Base-by-base conservation (phyloP, 2,797 vertebrate species). In the Neopelma chrysocephalum region DNA sequence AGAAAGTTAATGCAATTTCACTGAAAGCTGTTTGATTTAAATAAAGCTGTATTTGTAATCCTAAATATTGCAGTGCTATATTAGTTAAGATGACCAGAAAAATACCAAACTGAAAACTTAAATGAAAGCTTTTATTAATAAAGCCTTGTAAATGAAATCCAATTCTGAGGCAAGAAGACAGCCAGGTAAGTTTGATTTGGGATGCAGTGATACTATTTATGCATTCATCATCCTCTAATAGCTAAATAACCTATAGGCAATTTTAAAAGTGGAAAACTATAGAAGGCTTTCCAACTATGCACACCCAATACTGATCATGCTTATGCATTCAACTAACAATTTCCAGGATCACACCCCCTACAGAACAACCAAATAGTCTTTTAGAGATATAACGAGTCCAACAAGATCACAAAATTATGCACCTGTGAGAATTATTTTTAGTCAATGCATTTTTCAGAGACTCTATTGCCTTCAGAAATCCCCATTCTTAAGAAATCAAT, bases 1-100 rank as follows among this genome's bases (percentile, higher is more conserved):
- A 70, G 66, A 79, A 94, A 84, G 36, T 86, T 72, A 92, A 89
- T 60, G 57, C 31, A 79, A 87, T 96, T 92, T 89, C 64, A 76
- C 50, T 51, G 64, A 68, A 83, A 83, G 56, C 47, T 66, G 21
- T 69, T 81, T 66, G 29, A 73, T 90, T 94, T 90, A 94, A 94
- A 94, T 73, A 90, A 87, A 71, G 61, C 26, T 68, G 9, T 27
- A 64, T 61, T 77, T 93, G 75, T 56, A 89, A 73, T 68, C 57
- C 45, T 53, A 90, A 87, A 77, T 43, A 90, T 23, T 66, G 42
- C 48, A 80, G 43, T 71, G 18, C 11, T 64, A 10, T 9, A 42
- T 31, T 76, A 65, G 8, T 10, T 18, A 79, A 60, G 29, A 43
- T n/a, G 31, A 94, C 42, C 25, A 22, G 34, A 75, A 89, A 89